A percentile compares a stretch with the other conserved stretches of the same genome.
phyloP scores from a whole-genome alignment of 2,113 vertebrate species.

The Sinocyclocheilus grahami region DNA sequence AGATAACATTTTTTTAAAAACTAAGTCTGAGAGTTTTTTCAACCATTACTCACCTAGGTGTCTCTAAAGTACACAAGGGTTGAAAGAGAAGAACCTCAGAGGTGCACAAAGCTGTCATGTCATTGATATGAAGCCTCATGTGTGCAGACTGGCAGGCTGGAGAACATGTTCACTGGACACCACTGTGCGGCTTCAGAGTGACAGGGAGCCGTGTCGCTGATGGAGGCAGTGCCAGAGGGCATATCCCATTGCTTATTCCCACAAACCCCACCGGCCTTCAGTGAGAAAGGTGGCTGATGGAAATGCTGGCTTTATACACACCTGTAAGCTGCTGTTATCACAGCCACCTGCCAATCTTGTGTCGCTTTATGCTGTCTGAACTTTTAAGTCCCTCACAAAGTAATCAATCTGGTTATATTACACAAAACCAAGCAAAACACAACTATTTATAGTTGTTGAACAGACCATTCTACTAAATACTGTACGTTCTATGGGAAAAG shows the following conservation, averaged over 20 bases:
- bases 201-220: conserved; percentile 41
- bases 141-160: conserved; percentile 13
- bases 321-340: conserved; percentile 3
- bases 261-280: conserved; percentile 37
- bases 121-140: background rate
- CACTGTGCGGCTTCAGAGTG: conserved; percentile 8
- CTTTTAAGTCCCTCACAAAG: background rate
- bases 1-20: no score
- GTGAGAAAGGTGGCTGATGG: background rate
- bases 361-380: background rate
- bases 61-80: background rate
- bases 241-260: conserved; percentile 44
- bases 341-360: background rate
- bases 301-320: conserved; percentile 7
- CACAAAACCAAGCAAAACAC: background rate
- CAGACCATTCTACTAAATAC: background rate
- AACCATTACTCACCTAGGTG: background rate
- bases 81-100: background rate
- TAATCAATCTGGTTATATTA: background rate
- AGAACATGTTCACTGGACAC: conserved; percentile 33
- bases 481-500: background rate
- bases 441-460: background rate
- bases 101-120: conserved; percentile 18
- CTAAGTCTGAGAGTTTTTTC: background rate
- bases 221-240: conserved; percentile 28